Percentiles rank a stretch among this genome's conserved stretches.
Evolutionary conservation across 2,888 invertebrate species (phyloP).

Genomic region (Agelastica alni): DNA sequence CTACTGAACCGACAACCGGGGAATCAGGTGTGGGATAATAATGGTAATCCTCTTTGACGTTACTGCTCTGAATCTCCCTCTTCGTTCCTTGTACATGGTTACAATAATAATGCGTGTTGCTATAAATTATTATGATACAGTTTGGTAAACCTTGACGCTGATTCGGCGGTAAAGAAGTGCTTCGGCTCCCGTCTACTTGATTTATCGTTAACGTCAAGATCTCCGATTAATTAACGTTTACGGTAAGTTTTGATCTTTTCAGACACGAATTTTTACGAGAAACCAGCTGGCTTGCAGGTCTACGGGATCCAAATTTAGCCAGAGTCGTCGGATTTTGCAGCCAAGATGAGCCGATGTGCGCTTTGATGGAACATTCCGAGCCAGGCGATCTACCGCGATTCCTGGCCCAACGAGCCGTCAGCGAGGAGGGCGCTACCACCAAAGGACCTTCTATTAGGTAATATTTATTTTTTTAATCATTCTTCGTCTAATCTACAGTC

Average conservation of each 20-base stretch:
- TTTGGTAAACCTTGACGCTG: background rate
- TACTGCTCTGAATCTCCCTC: too few species aligned
- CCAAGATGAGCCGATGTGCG: conserved; percentile 80
- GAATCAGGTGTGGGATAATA: conserved; percentile 31
- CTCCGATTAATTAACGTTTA: too few species aligned
- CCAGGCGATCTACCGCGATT: conserved; percentile 82
- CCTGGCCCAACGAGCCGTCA: conserved; percentile 51
- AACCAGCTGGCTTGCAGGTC: conserved; percentile 80
- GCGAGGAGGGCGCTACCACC: conserved; percentile 58
- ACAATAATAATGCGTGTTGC: conserved; percentile 13
- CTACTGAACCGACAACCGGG: conserved; percentile 7
- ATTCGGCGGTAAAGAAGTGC: too few species aligned
- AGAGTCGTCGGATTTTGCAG: conserved; percentile 81
- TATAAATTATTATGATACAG: conserved; percentile 12
- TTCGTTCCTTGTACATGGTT: background rate
- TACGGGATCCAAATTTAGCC: conserved; percentile 83
- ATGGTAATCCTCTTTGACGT: conserved; percentile 22
- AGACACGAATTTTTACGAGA: conserved; percentile 88
- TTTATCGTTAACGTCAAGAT: too few species aligned
- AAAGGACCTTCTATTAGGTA: conserved; percentile 56
- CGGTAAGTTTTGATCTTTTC: too few species aligned
- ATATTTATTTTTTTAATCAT: too few species aligned
- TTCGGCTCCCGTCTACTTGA: too few species aligned
- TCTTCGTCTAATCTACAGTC: too few species aligned
- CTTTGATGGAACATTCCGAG: conserved; percentile 88